Evolutionary conservation across 2,797 vertebrate species (phyloP).

Genomic region (Leptodactylus fallax): DNA sequence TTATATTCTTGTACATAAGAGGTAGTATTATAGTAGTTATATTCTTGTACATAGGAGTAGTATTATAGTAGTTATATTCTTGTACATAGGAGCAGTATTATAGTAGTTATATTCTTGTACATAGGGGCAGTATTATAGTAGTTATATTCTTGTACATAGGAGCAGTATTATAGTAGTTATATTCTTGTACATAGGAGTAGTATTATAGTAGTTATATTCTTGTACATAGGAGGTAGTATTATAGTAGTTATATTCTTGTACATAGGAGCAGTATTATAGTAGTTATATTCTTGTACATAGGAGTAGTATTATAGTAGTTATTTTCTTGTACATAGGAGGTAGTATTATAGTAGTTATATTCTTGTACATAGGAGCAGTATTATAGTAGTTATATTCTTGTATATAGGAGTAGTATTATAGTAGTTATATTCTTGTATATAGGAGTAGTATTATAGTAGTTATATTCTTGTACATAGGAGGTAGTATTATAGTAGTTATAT

Average conservation of each 20-base stretch:
- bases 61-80: conserved; percentile 5
- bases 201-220: conserved; percentile 2
- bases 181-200: conserved; percentile 5
- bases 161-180: conserved; percentile 1
- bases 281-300: conserved; percentile 3
- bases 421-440: not conserved
- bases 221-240: not conserved
- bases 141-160: not conserved
- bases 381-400: conserved; percentile 5
- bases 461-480: not conserved
- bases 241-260: conserved; percentile 7
- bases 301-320: not conserved
- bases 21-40: not conserved
- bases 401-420: not conserved
- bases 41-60: not conserved
- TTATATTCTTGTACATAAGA: not conserved
- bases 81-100: not conserved
- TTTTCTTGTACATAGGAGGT: not conserved
- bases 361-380: not conserved
- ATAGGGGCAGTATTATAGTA: not conserved
- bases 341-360: conserved; percentile 9
- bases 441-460: not conserved
- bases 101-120: not conserved
- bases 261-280: not conserved
- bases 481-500: not conserved